Percentiles rank a stretch among this genome's conserved stretches.
phyloP scores from a whole-genome alignment of 2,888 invertebrate genomes.

The Drosophila suboccidentalis region DNA sequence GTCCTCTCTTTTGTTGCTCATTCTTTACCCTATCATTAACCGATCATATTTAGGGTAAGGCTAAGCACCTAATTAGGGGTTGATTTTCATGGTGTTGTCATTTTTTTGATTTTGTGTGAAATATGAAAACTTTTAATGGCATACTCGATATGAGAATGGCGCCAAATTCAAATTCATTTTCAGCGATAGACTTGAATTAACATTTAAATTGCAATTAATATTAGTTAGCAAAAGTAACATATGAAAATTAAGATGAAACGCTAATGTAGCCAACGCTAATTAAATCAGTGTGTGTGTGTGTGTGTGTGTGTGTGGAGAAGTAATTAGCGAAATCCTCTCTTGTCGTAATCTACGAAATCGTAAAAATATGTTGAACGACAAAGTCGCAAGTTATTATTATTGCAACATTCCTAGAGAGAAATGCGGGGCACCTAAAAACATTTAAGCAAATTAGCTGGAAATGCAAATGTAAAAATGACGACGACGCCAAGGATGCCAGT shows the following conservation, averaged over 20 bases:
- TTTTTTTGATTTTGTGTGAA: slow-evolving; percentile 56
- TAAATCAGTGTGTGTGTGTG: slow-evolving; percentile 48
- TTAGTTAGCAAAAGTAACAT: slow-evolving; percentile 38
- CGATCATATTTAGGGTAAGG: slow-evolving; percentile 77
- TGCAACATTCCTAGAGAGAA: slow-evolving; percentile 41
- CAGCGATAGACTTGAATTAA: slow-evolving; percentile 36
- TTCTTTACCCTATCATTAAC: slow-evolving; percentile 73
- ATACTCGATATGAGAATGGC: slow-evolving; percentile 23
- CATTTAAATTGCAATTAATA: slow-evolving; percentile 75
- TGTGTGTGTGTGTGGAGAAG: slow-evolving; percentile 44
- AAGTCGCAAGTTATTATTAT: slow-evolving; percentile 78
- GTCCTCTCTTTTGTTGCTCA: slow-evolving; percentile 12
- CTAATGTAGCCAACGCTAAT: slow-evolving; percentile 73
- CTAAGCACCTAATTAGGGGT: slow-evolving; percentile 74
- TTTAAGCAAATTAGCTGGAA: slow-evolving; percentile 80
- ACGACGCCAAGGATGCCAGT: slow-evolving; percentile 64
- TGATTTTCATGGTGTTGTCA: slow-evolving; percentile 57
- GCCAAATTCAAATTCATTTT: slow-evolving; percentile 36
- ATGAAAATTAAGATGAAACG: slow-evolving; percentile 65
- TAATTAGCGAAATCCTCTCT: slow-evolving; percentile 76
- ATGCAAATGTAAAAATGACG: slow-evolving; percentile 82
- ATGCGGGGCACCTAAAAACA: slow-evolving; percentile 71
- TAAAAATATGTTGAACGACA: slow-evolving; percentile 77
- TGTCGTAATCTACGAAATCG: slow-evolving; percentile 74
- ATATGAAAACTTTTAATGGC: slow-evolving; percentile 26